phyloP scores from a whole-genome alignment of 1,140 invertebrate species.

The Panulirus ornatus region DNA sequence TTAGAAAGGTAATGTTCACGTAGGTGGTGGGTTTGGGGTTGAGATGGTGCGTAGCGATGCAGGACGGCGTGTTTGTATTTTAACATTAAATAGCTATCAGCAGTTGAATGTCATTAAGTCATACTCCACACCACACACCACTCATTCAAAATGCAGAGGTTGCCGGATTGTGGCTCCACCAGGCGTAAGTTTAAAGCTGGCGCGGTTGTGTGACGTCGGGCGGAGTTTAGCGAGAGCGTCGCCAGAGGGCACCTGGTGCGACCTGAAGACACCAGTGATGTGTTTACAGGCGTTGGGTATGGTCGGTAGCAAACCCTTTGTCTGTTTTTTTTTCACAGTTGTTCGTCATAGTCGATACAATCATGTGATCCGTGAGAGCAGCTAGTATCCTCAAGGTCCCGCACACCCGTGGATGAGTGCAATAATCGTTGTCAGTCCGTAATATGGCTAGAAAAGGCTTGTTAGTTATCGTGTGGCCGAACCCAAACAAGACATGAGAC shows the following conservation, averaged over 20 bases:
- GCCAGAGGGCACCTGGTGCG: constrained; percentile 7
- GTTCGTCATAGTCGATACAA: not conserved
- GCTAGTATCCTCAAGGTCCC: not conserved
- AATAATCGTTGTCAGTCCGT: not conserved
- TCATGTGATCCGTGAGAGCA: not conserved
- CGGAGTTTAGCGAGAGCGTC: not conserved
- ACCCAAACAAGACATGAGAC: constrained; percentile 39
- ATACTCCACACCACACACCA: too few species aligned
- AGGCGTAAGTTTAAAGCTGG: constrained; percentile 19
- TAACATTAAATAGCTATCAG: too few species aligned
- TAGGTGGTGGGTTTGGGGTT: too few species aligned
- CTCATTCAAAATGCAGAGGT: too few species aligned
- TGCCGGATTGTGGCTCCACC: too few species aligned
- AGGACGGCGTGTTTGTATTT: too few species aligned
- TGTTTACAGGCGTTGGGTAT: constrained; percentile 38
- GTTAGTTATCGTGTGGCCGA: not conserved
- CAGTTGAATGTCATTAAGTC: too few species aligned
- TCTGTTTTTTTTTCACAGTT: constrained; percentile 5
- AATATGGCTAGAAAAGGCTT: not conserved
- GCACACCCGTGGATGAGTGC: not conserved
- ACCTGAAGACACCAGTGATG: constrained; percentile 30
- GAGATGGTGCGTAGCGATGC: too few species aligned
- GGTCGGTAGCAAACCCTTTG: not conserved
- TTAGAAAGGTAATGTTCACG: too few species aligned
- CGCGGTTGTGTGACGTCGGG: not conserved